Conservation (phyloP, 53 echinoderm and acorn worm species). For the Antedon mediterranea region DNA sequence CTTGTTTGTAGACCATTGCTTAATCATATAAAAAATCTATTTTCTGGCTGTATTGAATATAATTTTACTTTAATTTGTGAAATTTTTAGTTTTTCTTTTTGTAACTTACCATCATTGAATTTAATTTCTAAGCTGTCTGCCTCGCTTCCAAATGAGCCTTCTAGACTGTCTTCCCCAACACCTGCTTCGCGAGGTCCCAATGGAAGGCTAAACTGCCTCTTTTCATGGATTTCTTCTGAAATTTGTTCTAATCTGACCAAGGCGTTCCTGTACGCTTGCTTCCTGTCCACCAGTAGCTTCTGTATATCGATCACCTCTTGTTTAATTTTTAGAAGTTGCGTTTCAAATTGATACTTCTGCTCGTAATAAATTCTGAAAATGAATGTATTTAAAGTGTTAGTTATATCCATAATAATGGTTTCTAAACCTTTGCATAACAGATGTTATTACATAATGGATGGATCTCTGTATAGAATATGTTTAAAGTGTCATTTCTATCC, state of each 20-base stretch:
- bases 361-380: constrained; percentile 55
- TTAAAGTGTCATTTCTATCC: no score
- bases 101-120: not conserved
- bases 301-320: constrained; percentile 39
- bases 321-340: constrained; percentile 50
- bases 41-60: no score
- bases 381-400: no score
- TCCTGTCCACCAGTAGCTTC: constrained; percentile 25
- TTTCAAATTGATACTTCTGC: constrained; percentile 37
- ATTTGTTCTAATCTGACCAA: constrained; percentile 59
- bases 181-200: not conserved
- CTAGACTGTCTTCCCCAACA: not conserved
- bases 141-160: not conserved
- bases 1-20: no score
- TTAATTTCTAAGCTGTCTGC: not conserved
- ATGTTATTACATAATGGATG: no score
- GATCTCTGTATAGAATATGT: no score
- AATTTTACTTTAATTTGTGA: no score
- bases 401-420: no score
- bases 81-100: no score
- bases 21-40: no score
- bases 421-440: no score
- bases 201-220: constrained; percentile 15
- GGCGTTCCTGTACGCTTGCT: constrained; percentile 51
- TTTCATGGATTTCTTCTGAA: constrained; percentile 85